Percentiles rank a stretch among this genome's conserved stretches.
Conservation (phyloP, 2,113 vertebrate genomes). For the Benitochromis conjunctus region DNA sequence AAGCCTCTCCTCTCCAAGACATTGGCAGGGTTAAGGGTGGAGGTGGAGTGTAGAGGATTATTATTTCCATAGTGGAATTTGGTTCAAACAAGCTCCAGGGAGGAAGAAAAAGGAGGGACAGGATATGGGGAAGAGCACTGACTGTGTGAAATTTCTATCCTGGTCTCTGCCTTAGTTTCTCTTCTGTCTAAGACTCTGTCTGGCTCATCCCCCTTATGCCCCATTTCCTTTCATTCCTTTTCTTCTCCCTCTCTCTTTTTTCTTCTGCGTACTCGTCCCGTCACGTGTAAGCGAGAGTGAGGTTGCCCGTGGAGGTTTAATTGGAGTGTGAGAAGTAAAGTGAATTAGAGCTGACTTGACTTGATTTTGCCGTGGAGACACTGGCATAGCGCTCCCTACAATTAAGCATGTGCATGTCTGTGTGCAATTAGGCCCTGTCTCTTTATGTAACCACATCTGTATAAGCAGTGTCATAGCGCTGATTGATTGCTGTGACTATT, state of each 20-base stretch:
- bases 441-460: not conserved
- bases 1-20: conserved; percentile 24
- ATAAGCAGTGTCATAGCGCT: not conserved
- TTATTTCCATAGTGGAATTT: conserved; percentile 49
- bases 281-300: not conserved
- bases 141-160: not conserved
- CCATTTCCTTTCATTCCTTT: not conserved
- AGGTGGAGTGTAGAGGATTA: conserved; percentile 47
- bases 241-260: not conserved
- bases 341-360: conserved; percentile 48
- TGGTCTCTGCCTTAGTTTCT: not conserved
- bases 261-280: not conserved
- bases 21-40: conserved; percentile 41
- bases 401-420: conserved; percentile 10
- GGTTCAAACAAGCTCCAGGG: conserved; percentile 17
- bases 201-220: not conserved
- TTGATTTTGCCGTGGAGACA: conserved; percentile 20
- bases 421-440: not conserved
- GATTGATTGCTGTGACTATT: not conserved
- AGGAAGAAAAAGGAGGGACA: not conserved
- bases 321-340: conserved; percentile 30
- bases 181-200: not conserved
- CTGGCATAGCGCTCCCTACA: not conserved
- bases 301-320: conserved; percentile 17
- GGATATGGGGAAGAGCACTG: not conserved